Conservation (phyloP, 1,140 invertebrate species). For the Brachionus angularis region DNA sequence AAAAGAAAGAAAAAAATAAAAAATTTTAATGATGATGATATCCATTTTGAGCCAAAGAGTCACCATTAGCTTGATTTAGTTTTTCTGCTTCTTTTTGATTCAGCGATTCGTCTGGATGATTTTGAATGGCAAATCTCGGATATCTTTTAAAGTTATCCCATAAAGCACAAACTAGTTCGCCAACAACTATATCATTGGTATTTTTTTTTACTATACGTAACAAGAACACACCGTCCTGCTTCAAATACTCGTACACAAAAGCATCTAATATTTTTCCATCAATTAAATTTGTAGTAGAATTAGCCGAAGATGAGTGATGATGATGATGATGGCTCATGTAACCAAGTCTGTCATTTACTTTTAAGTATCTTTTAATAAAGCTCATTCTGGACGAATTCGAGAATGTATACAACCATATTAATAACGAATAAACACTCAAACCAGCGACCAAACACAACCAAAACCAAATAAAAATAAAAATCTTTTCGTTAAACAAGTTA, state of each 20-base stretch:
- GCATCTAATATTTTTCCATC: slow-evolving; percentile 51
- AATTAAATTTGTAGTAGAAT: slow-evolving; percentile 43
- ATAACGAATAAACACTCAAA: neutral
- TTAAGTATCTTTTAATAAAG: slow-evolving; percentile 24
- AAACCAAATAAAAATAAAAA: slow-evolving; percentile 38
- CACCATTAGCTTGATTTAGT: neutral
- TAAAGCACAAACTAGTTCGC: slow-evolving; percentile 59
- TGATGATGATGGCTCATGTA: neutral
- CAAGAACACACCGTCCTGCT: slow-evolving; percentile 61
- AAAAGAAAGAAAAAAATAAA: too few species aligned
- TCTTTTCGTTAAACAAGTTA: slow-evolving; percentile 48
- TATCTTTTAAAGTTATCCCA: slow-evolving; percentile 50
- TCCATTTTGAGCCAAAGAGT: too few species aligned
- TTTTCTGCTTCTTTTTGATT: slow-evolving; percentile 12
- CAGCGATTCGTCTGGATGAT: neutral
- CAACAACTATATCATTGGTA: slow-evolving; percentile 61
- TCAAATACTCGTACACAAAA: slow-evolving; percentile 61
- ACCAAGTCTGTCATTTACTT: slow-evolving; percentile 4
- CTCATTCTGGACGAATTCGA: neutral
- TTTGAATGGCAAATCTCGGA: slow-evolving; percentile 17
- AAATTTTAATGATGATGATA: too few species aligned
- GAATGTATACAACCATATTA: slow-evolving; percentile 26
- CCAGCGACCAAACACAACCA: slow-evolving; percentile 7
- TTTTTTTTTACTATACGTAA: slow-evolving; percentile 60
- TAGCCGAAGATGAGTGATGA: slow-evolving; percentile 18